Base-by-base conservation (phyloP, 1,140 invertebrate genomes). In the Bombus waltoni region DNA sequence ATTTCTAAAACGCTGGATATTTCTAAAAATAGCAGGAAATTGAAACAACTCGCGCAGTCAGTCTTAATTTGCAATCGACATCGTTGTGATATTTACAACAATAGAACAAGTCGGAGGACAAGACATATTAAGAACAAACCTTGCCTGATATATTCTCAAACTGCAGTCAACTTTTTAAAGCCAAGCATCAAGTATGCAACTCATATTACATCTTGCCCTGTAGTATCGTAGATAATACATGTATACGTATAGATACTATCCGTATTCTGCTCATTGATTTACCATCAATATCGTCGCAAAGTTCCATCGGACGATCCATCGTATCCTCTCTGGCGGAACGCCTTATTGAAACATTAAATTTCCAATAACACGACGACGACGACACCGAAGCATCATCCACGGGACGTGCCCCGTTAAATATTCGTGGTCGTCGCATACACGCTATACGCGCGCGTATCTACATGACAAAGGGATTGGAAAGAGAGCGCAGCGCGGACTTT, bases 391-490 rank as follows among this genome's bases (percentile, higher is more conserved):
- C 47, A 28, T 22, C 25, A 42, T 77, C 10, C 62, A 9, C 13
- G 44, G 35, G 28, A 40, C 72, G 59, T 13, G 8, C 18, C 3
- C 40, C 15, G 40, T 80, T 47, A 79, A 84, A 80, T 84, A 84
- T 85, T 79, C 82, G 65, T 62, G 22, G 18, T 22, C 38, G 53
- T 38, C 22, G 47, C 42, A 15, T 38, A 22, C 28, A 22, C 47
- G 18, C 18, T 53, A 32, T n/a, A 53, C 74, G 13, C 47, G 57
- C 4, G 40, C 77, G 85, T 71, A 89, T 89, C 88, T 83, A 80
- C 88, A 89, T 89, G 68, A 87, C 88, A 89, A 89, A 89, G 88
- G 66, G 59, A 76, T 62, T 71, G 47, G 71, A 71, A n/a, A 62
- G 28, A 70, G 66, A 40, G 40, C 8, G 35, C 11, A 25, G 6